Percentiles rank a stretch among this genome's conserved stretches.
These are phyloP conservation scores for Jaculus jaculus DNA, from an alignment of 2,113 vertebrate species.

Conservation along the genomic window DNA sequence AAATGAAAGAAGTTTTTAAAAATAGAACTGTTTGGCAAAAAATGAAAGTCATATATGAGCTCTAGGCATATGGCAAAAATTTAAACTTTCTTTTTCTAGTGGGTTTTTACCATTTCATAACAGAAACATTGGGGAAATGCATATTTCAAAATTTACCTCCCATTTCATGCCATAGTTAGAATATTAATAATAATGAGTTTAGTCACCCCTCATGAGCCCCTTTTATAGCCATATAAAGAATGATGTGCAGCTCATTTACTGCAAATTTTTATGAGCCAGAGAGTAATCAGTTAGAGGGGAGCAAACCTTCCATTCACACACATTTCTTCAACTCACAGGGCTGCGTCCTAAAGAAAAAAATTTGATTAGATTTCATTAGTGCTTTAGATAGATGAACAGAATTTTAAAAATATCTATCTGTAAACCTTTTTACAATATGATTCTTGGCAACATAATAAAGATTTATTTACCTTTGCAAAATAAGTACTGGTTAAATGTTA, in stretches of 20 bases:
- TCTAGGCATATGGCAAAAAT: slow-evolving; percentile 59
- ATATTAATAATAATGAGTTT: slow-evolving; percentile 37
- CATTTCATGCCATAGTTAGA: slow-evolving; percentile 16
- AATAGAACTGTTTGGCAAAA: slow-evolving; percentile 53
- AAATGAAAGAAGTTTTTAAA: slow-evolving; percentile 55
- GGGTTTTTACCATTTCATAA: slow-evolving; percentile 50
- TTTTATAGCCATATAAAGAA: neutral
- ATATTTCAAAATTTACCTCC: slow-evolving; percentile 26
- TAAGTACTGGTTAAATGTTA: slow-evolving; percentile 62
- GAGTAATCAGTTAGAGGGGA: slow-evolving; percentile 56
- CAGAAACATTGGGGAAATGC: slow-evolving; percentile 54
- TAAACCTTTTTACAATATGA: slow-evolving; percentile 22
- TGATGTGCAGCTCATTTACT: slow-evolving; percentile 44
- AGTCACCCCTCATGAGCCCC: neutral
- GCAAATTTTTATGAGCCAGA: neutral
- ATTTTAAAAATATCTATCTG: slow-evolving; percentile 38
- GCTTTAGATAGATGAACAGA: slow-evolving; percentile 40
- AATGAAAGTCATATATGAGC: slow-evolving; percentile 5
- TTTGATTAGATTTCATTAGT: slow-evolving; percentile 55
- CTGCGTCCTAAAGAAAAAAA: slow-evolving; percentile 26
- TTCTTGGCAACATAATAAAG: slow-evolving; percentile 4
- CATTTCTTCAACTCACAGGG: slow-evolving; percentile 20
- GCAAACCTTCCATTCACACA: neutral
- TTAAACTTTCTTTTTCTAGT: slow-evolving; percentile 55
- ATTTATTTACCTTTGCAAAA: slow-evolving; percentile 61